Conservation (phyloP, 2,797 vertebrate species). For the Enteromius argenteus region DNA sequence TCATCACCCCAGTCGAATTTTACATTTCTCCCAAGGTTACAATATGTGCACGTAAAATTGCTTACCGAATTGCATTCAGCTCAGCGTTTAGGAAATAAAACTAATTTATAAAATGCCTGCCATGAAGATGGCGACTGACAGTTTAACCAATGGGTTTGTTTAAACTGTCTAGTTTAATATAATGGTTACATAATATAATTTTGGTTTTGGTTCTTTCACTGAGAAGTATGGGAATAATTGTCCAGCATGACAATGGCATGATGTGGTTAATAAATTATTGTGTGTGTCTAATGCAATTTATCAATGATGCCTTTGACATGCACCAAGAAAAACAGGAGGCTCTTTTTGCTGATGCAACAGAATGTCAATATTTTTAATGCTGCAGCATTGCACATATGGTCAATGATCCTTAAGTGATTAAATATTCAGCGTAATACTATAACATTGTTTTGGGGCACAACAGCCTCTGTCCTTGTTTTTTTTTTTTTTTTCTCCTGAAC, state of each 20-base stretch:
- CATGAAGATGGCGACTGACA: neutral
- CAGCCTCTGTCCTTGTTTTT: neutral
- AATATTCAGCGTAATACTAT: neutral
- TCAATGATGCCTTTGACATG: neutral
- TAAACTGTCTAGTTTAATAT: neutral
- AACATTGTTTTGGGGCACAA: neutral
- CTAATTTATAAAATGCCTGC: constrained; percentile 1
- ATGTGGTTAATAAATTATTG: constrained; percentile 13
- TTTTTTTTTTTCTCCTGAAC: neutral
- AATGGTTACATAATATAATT: neutral
- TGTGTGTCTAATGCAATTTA: constrained; percentile 4
- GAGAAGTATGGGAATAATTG: constrained; percentile 3
- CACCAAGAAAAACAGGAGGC: neutral
- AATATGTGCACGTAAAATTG: neutral
- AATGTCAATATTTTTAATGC: neutral
- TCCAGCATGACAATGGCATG: neutral
- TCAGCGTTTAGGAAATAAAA: constrained; percentile 1
- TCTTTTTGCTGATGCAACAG: constrained; percentile 9
- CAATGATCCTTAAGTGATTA: too few species aligned
- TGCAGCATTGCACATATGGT: neutral
- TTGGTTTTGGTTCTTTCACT: neutral
- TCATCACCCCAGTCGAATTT: neutral
- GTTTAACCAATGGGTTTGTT: neutral
- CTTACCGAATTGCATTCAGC: constrained; percentile 54
- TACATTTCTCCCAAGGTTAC: constrained; percentile 30